These are phyloP conservation scores for Clarias gariepinus DNA, from an alignment of 2,113 vertebrate genomes.

Conservation along the genomic window DNA sequence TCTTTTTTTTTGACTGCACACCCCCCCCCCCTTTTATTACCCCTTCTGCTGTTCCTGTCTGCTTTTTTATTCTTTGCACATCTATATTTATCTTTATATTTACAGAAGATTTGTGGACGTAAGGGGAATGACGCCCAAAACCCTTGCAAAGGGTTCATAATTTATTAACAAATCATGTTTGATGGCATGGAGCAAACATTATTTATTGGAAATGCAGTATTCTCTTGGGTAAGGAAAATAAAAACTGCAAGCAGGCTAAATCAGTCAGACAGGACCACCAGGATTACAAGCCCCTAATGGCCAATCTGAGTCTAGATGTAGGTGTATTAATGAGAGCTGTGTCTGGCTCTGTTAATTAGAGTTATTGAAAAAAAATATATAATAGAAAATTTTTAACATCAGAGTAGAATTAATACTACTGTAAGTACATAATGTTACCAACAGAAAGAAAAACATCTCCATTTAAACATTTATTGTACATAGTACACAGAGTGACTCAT, in stretches of 20 bases:
- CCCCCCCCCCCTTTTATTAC: background rate
- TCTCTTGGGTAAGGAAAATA: background rate
- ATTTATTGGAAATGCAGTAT: background rate
- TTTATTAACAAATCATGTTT: background rate
- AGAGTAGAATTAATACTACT: slow-evolving; percentile 14
- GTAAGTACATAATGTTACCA: background rate
- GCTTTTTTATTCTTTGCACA: background rate
- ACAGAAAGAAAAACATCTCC: background rate
- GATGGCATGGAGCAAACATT: background rate
- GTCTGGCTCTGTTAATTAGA: background rate
- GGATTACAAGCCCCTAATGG: background rate
- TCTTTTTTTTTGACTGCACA: background rate
- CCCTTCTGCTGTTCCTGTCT: background rate
- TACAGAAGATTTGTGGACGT: background rate
- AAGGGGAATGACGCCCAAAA: background rate
- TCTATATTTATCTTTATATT: background rate
- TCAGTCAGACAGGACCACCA: background rate
- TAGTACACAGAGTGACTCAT: slow-evolving; percentile 18
- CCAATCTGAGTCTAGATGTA: background rate
- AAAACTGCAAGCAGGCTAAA: background rate
- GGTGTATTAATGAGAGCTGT: background rate
- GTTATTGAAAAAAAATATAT: slow-evolving; percentile 12
- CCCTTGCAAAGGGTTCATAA: background rate
- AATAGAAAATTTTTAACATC: background rate
- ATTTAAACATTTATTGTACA: background rate